Percentiles rank a stretch among this genome's conserved stretches.
Conservation (phyloP, 2,797 vertebrate genomes). For the Lutjanus campechanus region DNA sequence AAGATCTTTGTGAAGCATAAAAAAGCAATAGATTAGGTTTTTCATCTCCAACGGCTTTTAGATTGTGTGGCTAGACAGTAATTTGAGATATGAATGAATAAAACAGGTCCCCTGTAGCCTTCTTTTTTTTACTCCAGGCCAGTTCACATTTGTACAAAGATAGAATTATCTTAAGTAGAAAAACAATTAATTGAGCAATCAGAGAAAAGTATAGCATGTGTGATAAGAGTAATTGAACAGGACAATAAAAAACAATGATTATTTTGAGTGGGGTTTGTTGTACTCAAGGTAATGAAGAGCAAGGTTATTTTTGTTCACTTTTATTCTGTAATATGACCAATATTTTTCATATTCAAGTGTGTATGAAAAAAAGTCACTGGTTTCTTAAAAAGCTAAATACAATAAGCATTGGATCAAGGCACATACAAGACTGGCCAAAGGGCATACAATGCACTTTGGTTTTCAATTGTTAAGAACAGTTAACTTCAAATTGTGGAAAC, state of each 20-base stretch:
- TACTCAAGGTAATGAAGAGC: slow-evolving; percentile 71
- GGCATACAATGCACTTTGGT: slow-evolving; percentile 99
- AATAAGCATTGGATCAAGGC: slow-evolving; percentile 99
- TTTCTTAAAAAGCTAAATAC: slow-evolving; percentile 99
- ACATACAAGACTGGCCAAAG: slow-evolving; percentile 99
- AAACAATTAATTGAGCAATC: slow-evolving; percentile 22
- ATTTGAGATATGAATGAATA: slow-evolving; percentile 55
- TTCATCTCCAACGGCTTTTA: slow-evolving; percentile 35
- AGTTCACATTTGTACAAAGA: slow-evolving; percentile 41
- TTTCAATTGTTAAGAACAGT: slow-evolving; percentile 95
- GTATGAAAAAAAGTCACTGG: slow-evolving; percentile 98
- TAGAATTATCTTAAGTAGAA: slow-evolving; percentile 32
- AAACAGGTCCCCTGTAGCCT: slow-evolving; percentile 13
- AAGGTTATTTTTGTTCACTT: slow-evolving; percentile 89
- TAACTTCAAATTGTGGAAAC: slow-evolving; percentile 93
- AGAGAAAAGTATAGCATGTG: slow-evolving; percentile 11
- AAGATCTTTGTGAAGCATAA: slow-evolving; percentile 39
- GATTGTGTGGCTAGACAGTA: slow-evolving; percentile 27
- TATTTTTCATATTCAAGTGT: slow-evolving; percentile 97
- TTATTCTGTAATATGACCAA: slow-evolving; percentile 99
- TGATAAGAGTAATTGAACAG: slow-evolving; percentile 9
- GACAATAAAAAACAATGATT: slow-evolving; percentile 5
- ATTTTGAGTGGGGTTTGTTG: slow-evolving; percentile 29
- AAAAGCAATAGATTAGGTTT: slow-evolving; percentile 42
- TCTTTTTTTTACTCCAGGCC: slow-evolving; percentile 33